Percentiles rank a stretch among this genome's conserved stretches.
Conservation (phyloP, 1,140 invertebrate species). For the Marisa cornuarietis region DNA sequence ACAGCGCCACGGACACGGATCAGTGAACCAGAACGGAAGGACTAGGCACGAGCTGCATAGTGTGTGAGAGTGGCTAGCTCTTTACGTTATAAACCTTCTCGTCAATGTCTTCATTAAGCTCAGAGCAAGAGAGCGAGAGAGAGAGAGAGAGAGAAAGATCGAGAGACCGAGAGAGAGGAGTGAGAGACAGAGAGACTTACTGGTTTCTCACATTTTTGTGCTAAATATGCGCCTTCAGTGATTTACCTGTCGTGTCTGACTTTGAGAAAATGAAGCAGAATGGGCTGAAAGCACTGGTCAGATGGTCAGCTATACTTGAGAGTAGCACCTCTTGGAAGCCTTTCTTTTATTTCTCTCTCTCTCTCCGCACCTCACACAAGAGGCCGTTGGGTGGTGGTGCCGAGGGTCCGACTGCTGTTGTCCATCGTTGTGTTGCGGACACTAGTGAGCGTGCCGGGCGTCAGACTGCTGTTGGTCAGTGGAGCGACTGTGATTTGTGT, state of each 20-base stretch:
- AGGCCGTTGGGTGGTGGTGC: too few species aligned
- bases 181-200: neutral
- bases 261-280: neutral
- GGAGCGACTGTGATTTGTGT: neutral
- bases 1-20: too few species aligned
- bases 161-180: neutral
- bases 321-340: neutral
- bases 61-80: too few species aligned
- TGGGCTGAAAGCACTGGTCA: neutral
- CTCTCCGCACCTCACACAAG: too few species aligned
- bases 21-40: too few species aligned
- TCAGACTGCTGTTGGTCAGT: neutral
- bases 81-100: too few species aligned
- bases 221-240: neutral
- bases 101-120: too few species aligned
- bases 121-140: neutral
- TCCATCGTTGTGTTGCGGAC: neutral
- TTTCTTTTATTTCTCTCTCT: too few species aligned
- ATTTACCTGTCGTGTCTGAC: neutral
- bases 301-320: neutral
- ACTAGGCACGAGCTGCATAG: too few species aligned
- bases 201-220: neutral
- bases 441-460: neutral
- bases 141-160: neutral
- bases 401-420: neutral